These are phyloP conservation scores for Furcifer pardalis DNA, from an alignment of 2,797 vertebrate genomes.

Conservation along the genomic window DNA sequence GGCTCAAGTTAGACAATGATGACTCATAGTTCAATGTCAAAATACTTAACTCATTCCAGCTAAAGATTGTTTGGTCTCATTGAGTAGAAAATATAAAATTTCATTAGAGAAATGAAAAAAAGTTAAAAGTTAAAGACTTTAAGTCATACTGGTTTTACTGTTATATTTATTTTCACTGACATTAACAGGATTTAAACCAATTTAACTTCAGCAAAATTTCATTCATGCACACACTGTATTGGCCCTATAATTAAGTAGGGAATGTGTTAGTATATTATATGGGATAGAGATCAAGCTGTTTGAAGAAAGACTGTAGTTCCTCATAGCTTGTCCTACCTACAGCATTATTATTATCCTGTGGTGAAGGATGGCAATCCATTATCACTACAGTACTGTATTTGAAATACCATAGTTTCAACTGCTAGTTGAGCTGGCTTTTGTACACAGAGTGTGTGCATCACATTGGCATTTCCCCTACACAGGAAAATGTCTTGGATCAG, in stretches of 20 bases:
- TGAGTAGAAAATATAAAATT: not conserved
- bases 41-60: not conserved
- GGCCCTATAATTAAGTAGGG: not conserved
- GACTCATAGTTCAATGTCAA: not conserved
- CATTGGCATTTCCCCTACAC: not conserved
- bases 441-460: not conserved
- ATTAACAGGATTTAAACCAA: not conserved
- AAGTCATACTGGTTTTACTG: not conserved
- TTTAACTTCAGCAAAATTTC: not conserved
- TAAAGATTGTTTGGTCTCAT: not conserved
- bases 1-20: not conserved
- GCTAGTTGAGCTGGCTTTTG: not conserved
- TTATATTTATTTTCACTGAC: not conserved
- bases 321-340: not conserved
- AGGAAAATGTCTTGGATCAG: not conserved
- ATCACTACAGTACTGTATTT: too few species aligned
- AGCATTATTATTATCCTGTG: not conserved
- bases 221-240: not conserved
- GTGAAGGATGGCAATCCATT: not conserved
- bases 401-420: not conserved
- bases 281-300: not conserved
- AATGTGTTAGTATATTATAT: too few species aligned
- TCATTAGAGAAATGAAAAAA: not conserved
- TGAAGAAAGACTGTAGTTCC: not conserved
- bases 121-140: not conserved